Evolutionary conservation across 2,888 invertebrate genomes (phyloP), one percentile per base, ranked within the genome.

Genomic region (Limnephilus rhombicus): DNA sequence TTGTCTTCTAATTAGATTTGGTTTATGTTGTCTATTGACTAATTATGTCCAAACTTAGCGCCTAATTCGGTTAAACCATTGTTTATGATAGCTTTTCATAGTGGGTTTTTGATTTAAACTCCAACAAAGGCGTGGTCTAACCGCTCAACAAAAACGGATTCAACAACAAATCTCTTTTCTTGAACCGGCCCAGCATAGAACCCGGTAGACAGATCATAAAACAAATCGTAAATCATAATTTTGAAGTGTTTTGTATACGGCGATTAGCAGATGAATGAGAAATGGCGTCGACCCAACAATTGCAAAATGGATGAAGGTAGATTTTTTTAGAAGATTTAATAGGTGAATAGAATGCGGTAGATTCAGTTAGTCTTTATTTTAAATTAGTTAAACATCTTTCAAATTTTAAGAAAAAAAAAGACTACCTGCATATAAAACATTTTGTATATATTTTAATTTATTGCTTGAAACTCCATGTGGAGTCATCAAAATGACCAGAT

Each of bases 161-260:
- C 88, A 24, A 34, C 15, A 68, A 88, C 80, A 68, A 68, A 80
- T 80, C 80, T 88, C 53, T 15, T 29, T 45, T 45, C 86, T 45
- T 49, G 2, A 45, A 49, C 45, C 86, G 49, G 49, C 11, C 49
- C 9, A 31, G 34, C 80, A 88, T 68, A 88, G 29, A 88, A 80
- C 80, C 9, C 34, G n/a, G 80, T 88, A 88, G 88, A 88, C 29
- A 88, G 68, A 80, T 34, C 41, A 88, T 88, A 88, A 88, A 88
- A 68, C 81, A 31, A 53, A 37, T 53, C 89, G 83, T 91, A 91
- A 91, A 91, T 91, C 91, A 91, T 49, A 89, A 80, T 87, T 83
- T 80, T 91, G 85, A 45, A 87, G 37, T 91, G 82, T 91, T 91
- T 91, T 91, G 91, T 89, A 82, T 83, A 89, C 89, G 80, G 34